These are phyloP conservation scores for Teleopsis dalmanni DNA, from an alignment of 1,140 invertebrate genomes.

Conservation along the genomic window DNA sequence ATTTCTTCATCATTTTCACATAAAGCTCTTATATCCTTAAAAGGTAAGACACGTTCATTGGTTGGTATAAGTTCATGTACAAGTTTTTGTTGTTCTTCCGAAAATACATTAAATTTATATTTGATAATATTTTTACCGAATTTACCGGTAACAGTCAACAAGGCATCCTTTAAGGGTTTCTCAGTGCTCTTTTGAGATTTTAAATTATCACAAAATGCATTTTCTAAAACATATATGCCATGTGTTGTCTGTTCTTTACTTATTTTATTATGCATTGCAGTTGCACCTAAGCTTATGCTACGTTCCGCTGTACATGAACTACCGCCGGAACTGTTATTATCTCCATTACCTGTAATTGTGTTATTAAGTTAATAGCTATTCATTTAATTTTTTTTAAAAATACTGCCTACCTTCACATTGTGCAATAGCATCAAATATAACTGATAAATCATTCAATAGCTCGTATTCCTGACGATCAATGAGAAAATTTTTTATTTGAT, in stretches of 20 bases:
- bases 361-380: too few species aligned
- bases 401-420: constrained; percentile 26
- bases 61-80: constrained; percentile 34
- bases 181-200: constrained; percentile 24
- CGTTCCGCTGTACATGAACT: constrained; percentile 33
- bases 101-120: constrained; percentile 42
- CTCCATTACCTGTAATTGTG: constrained; percentile 16
- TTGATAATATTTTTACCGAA: constrained; percentile 43
- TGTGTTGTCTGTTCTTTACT: constrained; percentile 9
- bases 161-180: constrained; percentile 36
- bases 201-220: constrained; percentile 40
- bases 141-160: constrained; percentile 38
- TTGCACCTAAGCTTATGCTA: constrained; percentile 21
- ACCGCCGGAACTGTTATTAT: constrained; percentile 37
- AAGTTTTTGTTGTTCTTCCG: constrained; percentile 35
- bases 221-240: constrained; percentile 37
- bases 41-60: constrained; percentile 33
- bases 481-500: constrained; percentile 32
- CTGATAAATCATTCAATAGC: constrained; percentile 39
- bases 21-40: constrained; percentile 35
- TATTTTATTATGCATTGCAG: constrained; percentile 4
- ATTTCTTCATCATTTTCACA: constrained; percentile 37
- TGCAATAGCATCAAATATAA: constrained; percentile 40
- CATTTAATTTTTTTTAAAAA: too few species aligned
- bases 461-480: constrained; percentile 38